These are phyloP conservation scores for Heliothis subflexa DNA, from an alignment of 1,140 invertebrate genomes.

Conservation along the genomic window DNA sequence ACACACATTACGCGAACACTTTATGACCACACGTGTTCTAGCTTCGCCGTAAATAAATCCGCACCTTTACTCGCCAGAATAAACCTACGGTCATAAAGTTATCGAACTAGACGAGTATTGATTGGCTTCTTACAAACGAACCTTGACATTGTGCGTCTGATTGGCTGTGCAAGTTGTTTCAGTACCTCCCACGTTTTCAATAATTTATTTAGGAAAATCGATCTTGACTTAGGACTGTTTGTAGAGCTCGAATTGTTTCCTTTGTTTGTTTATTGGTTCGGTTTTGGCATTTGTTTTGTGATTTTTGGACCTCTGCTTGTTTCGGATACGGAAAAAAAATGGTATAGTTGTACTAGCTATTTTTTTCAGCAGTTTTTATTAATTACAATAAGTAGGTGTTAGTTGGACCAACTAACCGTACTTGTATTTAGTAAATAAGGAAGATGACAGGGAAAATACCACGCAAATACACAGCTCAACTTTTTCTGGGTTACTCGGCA, in stretches of 20 bases:
- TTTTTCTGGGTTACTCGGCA: not conserved
- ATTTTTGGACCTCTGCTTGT: not conserved
- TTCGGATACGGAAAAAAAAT: no score
- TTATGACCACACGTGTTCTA: constrained; percentile 8
- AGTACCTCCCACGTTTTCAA: constrained; percentile 39
- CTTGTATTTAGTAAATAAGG: no score
- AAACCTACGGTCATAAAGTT: constrained; percentile 24
- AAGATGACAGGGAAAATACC: no score
- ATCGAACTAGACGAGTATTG: constrained; percentile 38
- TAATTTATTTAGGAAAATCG: constrained; percentile 41
- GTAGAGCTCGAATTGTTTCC: not conserved
- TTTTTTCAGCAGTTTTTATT: no score
- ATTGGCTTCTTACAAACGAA: constrained; percentile 15
- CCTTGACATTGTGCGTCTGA: constrained; percentile 42
- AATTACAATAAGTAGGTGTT: no score
- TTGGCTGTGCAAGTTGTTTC: constrained; percentile 27
- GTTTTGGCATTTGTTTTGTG: not conserved
- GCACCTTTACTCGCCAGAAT: not conserved
- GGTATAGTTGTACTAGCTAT: no score
- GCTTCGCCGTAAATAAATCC: constrained; percentile 6
- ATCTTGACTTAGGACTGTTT: constrained; percentile 15
- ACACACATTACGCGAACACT: constrained; percentile 12
- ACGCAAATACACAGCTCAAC: not conserved
- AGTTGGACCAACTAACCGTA: no score
- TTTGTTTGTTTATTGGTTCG: not conserved